phyloP scores from a whole-genome alignment of 2,888 invertebrate species.

The Cheilosia soror region DNA sequence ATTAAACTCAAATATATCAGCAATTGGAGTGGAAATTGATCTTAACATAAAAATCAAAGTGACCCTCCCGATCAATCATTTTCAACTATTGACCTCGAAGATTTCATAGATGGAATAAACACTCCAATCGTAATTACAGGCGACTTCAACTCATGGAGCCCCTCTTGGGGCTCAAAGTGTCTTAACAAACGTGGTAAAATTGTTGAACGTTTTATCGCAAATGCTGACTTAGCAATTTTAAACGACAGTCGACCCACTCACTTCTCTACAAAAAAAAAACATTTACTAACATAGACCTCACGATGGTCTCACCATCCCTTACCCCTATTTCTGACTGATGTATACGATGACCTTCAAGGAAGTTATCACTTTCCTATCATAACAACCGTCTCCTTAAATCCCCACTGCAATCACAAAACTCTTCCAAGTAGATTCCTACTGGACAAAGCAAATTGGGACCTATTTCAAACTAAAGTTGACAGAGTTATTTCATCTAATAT shows the following conservation, averaged over 20 bases:
- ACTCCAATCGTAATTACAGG: slow-evolving; percentile 26
- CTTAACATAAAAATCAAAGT: no score
- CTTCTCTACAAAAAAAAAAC: slow-evolving; percentile 12
- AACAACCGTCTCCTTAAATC: not conserved
- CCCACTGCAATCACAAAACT: not conserved
- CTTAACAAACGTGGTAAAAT: slow-evolving; percentile 32
- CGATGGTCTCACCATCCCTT: slow-evolving; percentile 18
- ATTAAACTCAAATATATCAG: no score
- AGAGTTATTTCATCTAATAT: no score
- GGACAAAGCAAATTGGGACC: slow-evolving; percentile 6
- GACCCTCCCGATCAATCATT: no score
- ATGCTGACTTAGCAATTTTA: slow-evolving; percentile 25
- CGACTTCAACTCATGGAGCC: slow-evolving; percentile 45
- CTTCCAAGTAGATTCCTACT: slow-evolving; percentile 14
- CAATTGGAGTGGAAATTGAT: no score
- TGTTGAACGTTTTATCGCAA: slow-evolving; percentile 26
- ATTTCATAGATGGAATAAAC: no score
- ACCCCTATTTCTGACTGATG: slow-evolving; percentile 16
- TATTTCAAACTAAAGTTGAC: no score
- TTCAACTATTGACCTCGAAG: no score
- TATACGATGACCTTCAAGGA: slow-evolving; percentile 8
- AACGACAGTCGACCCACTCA: slow-evolving; percentile 40
- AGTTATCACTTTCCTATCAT: slow-evolving; percentile 25
- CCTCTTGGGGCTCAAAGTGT: slow-evolving; percentile 38
- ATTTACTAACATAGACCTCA: slow-evolving; percentile 40